Evolutionary conservation across 1,140 invertebrate genomes (phyloP).

Genomic region (Pygmarrhopalites habei): DNA sequence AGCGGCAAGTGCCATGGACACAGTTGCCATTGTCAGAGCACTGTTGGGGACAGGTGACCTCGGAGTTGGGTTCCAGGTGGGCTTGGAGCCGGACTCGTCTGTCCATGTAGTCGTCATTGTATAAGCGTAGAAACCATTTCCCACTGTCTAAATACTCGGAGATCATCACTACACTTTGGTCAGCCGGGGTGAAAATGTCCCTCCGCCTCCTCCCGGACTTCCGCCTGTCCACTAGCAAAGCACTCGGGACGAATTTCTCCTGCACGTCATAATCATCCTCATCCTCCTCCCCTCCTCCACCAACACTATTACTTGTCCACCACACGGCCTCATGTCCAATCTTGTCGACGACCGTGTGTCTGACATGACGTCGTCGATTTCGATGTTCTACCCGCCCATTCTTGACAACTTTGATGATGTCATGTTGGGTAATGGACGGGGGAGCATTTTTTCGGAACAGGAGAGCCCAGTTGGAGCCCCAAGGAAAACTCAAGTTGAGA

Average conservation of each 20-base stretch:
- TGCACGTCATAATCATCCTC: background rate
- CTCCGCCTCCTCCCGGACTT: background rate
- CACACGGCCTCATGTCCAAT: background rate
- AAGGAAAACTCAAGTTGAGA: slow-evolving; percentile 37
- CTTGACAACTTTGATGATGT: slow-evolving; percentile 86
- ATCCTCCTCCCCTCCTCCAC: background rate
- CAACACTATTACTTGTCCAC: too few species aligned
- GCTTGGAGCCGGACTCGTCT: slow-evolving; percentile 64
- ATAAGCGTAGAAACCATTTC: slow-evolving; percentile 88
- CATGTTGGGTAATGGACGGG: slow-evolving; percentile 89
- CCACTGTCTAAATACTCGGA: slow-evolving; percentile 78
- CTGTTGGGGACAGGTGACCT: slow-evolving; percentile 78
- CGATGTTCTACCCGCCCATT: slow-evolving; percentile 66
- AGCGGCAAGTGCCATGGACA: slow-evolving; percentile 88
- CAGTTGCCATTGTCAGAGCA: slow-evolving; percentile 92
- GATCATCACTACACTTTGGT: slow-evolving; percentile 34
- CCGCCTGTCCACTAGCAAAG: background rate
- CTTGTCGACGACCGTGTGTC: slow-evolving; percentile 6
- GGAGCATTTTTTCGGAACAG: slow-evolving; percentile 76
- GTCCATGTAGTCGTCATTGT: slow-evolving; percentile 74
- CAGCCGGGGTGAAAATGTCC: slow-evolving; percentile 17
- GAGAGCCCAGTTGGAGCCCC: slow-evolving; percentile 85
- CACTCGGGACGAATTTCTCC: background rate
- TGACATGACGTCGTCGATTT: slow-evolving; percentile 46
- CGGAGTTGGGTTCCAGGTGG: slow-evolving; percentile 70